Conservation (phyloP, 2,113 vertebrate species). For the Gila orcuttii region DNA sequence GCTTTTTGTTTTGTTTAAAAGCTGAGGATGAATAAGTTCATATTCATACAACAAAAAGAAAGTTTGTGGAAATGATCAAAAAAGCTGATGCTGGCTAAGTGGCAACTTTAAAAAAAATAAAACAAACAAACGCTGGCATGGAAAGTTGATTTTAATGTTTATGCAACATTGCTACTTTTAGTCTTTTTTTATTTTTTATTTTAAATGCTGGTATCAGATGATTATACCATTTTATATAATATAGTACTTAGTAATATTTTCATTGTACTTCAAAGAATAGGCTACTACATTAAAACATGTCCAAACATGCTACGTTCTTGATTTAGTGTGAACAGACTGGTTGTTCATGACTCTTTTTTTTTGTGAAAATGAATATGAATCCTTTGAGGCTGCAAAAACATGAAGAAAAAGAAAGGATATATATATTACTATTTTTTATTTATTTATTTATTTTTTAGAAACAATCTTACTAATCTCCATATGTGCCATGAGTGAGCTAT, state of each 20-base stretch:
- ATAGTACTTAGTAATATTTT: not conserved
- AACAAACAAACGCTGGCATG: too few species aligned
- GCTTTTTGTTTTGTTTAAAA: too few species aligned
- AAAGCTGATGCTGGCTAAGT: too few species aligned
- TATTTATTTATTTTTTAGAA: too few species aligned
- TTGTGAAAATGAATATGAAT: not conserved
- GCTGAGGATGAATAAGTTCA: too few species aligned
- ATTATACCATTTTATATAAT: not conserved
- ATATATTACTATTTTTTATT: too few species aligned
- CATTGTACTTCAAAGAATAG: not conserved
- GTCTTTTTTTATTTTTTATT: not conserved
- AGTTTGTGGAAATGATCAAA: too few species aligned
- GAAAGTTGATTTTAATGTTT: not conserved
- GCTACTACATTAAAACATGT: not conserved
- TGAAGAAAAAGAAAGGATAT: too few species aligned
- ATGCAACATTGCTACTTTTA: not conserved
- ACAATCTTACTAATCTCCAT: not conserved
- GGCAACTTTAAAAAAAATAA: too few species aligned
- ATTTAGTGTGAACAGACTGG: not conserved
- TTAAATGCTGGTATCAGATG: not conserved
- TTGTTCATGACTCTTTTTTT: not conserved
- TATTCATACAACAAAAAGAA: too few species aligned
- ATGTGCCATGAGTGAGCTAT: not conserved
- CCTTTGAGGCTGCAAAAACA: not conserved
- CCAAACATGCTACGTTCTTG: not conserved